A percentile compares a stretch with the other conserved stretches of the same genome.
phyloP scores from a whole-genome alignment of 1,140 invertebrate species.

The Myzus persicae region DNA sequence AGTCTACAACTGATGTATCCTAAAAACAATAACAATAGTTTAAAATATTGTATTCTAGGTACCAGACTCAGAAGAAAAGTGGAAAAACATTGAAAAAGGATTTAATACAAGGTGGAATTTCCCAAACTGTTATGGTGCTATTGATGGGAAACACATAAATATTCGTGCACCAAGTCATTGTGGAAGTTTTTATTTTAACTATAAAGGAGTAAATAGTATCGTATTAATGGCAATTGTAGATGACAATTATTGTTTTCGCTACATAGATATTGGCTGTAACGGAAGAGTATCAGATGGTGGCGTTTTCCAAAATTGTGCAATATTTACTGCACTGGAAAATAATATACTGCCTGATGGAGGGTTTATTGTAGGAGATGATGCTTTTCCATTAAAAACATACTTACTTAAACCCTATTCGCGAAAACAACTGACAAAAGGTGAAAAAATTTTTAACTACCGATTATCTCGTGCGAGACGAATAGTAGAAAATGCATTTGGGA shows the following conservation, averaged over 20 bases:
- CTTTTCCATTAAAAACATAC: slow-evolving; percentile 49
- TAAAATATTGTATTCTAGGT: too few species aligned
- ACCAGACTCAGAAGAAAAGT: not conserved
- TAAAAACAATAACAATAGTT: too few species aligned
- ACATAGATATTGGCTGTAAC: too few species aligned
- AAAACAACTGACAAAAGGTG: too few species aligned
- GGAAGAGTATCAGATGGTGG: too few species aligned
- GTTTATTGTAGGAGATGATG: slow-evolving; percentile 54
- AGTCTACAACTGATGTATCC: too few species aligned
- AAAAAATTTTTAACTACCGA: not conserved
- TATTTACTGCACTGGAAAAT: too few species aligned
- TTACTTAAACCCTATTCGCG: slow-evolving; percentile 18
- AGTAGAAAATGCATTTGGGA: not conserved
- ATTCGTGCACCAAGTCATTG: slow-evolving; percentile 55
- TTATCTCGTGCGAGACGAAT: not conserved
- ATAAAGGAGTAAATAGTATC: too few species aligned
- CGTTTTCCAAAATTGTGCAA: too few species aligned
- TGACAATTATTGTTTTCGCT: too few species aligned
- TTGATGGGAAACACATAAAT: slow-evolving; percentile 64
- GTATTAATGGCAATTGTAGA: too few species aligned
- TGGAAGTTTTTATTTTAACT: too few species aligned
- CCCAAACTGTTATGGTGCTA: slow-evolving; percentile 62
- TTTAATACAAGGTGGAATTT: slow-evolving; percentile 61
- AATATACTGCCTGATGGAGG: not conserved
- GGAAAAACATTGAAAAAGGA: slow-evolving; percentile 43